Evolutionary conservation across 2,888 invertebrate genomes (phyloP).

Genomic region (Pterostichus madidus): DNA sequence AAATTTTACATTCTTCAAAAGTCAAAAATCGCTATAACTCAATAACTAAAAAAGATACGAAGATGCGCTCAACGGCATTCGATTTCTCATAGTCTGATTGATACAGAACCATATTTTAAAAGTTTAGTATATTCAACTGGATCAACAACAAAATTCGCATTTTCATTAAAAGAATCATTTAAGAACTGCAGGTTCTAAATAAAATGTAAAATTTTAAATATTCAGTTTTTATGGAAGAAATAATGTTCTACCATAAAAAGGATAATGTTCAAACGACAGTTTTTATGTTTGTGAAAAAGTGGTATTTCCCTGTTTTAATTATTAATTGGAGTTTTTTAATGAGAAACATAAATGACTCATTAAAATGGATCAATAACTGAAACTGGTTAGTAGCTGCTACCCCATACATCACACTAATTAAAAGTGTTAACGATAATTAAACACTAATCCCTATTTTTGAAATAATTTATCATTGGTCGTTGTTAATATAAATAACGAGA

Average conservation of each 20-base stretch:
- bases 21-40: no score
- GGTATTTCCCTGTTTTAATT: slow-evolving; percentile 20
- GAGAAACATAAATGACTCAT: slow-evolving; percentile 52
- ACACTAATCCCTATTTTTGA: slow-evolving; percentile 41
- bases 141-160: no score
- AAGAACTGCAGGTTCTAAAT: neutral
- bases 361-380: slow-evolving; percentile 51
- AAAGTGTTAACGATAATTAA: slow-evolving; percentile 53
- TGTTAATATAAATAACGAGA: slow-evolving; percentile 21
- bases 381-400: slow-evolving; percentile 39
- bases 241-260: neutral
- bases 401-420: slow-evolving; percentile 48
- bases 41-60: no score
- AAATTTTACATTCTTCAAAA: no score
- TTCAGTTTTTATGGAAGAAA: neutral
- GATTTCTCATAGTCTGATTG: no score
- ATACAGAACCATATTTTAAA: no score
- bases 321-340: slow-evolving; percentile 49
- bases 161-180: no score
- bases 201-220: neutral
- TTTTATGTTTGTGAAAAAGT: slow-evolving; percentile 17
- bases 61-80: no score
- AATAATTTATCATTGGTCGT: slow-evolving; percentile 30
- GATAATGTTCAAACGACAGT: slow-evolving; percentile 17
- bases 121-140: no score